Percentiles rank a stretch among this genome's conserved stretches.
These are phyloP conservation scores for Lepidocyrtinus sp. DNA, from an alignment of 2,888 invertebrate genomes.

Conservation along the genomic window DNA sequence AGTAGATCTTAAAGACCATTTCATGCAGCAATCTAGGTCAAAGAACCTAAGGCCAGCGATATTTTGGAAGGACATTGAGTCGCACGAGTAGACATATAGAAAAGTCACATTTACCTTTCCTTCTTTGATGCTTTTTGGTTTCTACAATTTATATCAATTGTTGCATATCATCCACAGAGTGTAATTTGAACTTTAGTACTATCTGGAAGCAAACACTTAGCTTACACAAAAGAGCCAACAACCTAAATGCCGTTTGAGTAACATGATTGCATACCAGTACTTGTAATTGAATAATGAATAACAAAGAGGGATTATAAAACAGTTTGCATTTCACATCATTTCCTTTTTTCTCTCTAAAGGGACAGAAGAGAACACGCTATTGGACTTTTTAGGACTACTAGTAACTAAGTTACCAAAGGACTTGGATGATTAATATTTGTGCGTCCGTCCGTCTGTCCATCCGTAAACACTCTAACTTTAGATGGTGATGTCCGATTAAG, in stretches of 20 bases:
- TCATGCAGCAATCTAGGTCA: constrained; percentile 22
- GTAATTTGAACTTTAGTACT: constrained; percentile 19
- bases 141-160: constrained; percentile 33
- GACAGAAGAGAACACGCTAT: no score
- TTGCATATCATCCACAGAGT: constrained; percentile 17
- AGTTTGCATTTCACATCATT: background rate
- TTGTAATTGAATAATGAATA: constrained; percentile 3
- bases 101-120: constrained; percentile 7
- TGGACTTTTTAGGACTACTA: no score
- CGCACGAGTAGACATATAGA: constrained; percentile 10
- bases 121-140: background rate
- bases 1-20: constrained; percentile 4
- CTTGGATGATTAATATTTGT: no score
- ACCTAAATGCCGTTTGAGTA: background rate
- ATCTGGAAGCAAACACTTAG: background rate
- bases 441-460: no score
- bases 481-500: no score
- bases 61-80: background rate
- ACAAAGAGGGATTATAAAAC: background rate
- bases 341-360: background rate
- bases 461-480: no score
- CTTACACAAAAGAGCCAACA: background rate
- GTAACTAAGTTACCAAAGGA: no score
- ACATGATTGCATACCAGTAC: background rate
- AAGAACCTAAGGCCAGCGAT: constrained; percentile 14